Percentiles rank a stretch among this genome's conserved stretches.
Evolutionary conservation across 64 coral and sea anemone species (phyloP).

Genomic region (Anthopleura sola): DNA sequence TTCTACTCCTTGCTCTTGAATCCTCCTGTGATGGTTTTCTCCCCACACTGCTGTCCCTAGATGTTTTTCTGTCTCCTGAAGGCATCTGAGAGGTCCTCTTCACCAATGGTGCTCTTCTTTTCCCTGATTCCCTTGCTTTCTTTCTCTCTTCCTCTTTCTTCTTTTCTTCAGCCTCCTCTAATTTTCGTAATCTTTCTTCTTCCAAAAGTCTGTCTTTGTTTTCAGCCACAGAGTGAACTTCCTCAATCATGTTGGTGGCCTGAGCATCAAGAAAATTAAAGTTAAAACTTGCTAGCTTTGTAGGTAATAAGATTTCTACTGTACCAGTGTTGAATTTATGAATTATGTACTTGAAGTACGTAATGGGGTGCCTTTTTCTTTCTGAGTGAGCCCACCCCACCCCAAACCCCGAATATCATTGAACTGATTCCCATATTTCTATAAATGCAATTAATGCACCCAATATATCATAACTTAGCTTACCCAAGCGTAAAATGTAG

Average conservation of each 20-base stretch:
- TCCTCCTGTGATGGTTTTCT: slow-evolving; percentile 19
- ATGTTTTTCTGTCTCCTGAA: neutral
- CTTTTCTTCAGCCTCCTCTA: slow-evolving; percentile 82
- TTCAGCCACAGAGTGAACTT: slow-evolving; percentile 91
- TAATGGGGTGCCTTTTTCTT: too few species aligned
- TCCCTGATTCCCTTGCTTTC: slow-evolving; percentile 62
- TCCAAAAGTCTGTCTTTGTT: slow-evolving; percentile 83
- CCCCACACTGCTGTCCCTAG: slow-evolving; percentile 23
- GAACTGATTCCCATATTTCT: too few species aligned
- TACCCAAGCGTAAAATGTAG: slow-evolving; percentile 99
- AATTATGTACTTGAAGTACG: too few species aligned
- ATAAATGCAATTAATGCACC: too few species aligned
- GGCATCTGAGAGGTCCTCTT: slow-evolving; percentile 68
- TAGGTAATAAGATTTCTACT: too few species aligned
- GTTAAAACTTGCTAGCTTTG: neutral
- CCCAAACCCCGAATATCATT: too few species aligned
- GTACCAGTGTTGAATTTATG: too few species aligned
- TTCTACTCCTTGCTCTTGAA: slow-evolving; percentile 43
- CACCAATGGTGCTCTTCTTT: slow-evolving; percentile 43
- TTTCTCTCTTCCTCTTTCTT: slow-evolving; percentile 81
- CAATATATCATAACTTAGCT: too few species aligned
- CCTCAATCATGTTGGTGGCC: slow-evolving; percentile 99
- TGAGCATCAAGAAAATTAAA: neutral
- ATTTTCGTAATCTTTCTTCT: slow-evolving; percentile 70
- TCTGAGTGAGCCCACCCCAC: too few species aligned